Percentiles rank a stretch among this genome's conserved stretches.
Conservation (phyloP, 2,888 invertebrate species). For the Cyrtodaria siliqua region DNA sequence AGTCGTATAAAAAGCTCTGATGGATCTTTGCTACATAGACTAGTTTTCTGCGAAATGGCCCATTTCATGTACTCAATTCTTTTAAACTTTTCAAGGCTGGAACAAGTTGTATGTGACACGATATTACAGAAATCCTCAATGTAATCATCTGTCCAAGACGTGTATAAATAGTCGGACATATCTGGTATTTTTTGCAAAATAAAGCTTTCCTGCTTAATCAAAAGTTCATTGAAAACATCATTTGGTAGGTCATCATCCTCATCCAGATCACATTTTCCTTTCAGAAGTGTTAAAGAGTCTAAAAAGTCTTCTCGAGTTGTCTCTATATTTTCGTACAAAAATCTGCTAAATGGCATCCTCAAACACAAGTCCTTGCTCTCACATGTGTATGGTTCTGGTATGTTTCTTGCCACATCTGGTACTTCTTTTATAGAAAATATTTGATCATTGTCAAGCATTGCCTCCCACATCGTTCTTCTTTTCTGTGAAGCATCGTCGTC, state of each 20-base stretch:
- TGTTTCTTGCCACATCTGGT: slow-evolving; percentile 34
- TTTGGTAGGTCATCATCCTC: slow-evolving; percentile 53
- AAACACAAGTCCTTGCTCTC: slow-evolving; percentile 26
- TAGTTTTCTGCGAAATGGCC: slow-evolving; percentile 2
- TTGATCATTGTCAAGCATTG: slow-evolving; percentile 12
- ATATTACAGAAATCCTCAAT: slow-evolving; percentile 44
- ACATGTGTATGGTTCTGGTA: slow-evolving; percentile 63
- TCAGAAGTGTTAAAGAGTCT: slow-evolving; percentile 36
- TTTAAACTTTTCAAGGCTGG: neutral
- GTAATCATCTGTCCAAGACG: slow-evolving; percentile 28
- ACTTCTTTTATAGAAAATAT: slow-evolving; percentile 41
- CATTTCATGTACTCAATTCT: slow-evolving; percentile 3
- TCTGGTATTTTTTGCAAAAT: slow-evolving; percentile 30
- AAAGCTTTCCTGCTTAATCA: slow-evolving; percentile 39
- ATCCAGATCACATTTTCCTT: slow-evolving; percentile 50
- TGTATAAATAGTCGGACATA: slow-evolving; percentile 8
- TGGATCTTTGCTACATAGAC: neutral
- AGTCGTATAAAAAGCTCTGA: slow-evolving; percentile 8
- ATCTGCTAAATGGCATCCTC: slow-evolving; percentile 58
- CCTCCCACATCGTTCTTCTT: slow-evolving; percentile 32
- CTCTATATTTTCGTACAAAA: slow-evolving; percentile 50
- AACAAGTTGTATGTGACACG: slow-evolving; percentile 2
- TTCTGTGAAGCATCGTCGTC: slow-evolving; percentile 19
- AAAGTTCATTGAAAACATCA: slow-evolving; percentile 40
- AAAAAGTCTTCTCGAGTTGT: slow-evolving; percentile 52